Evolutionary conservation across 1,140 invertebrate genomes (phyloP).

Genomic region (Eueides isabella): DNA sequence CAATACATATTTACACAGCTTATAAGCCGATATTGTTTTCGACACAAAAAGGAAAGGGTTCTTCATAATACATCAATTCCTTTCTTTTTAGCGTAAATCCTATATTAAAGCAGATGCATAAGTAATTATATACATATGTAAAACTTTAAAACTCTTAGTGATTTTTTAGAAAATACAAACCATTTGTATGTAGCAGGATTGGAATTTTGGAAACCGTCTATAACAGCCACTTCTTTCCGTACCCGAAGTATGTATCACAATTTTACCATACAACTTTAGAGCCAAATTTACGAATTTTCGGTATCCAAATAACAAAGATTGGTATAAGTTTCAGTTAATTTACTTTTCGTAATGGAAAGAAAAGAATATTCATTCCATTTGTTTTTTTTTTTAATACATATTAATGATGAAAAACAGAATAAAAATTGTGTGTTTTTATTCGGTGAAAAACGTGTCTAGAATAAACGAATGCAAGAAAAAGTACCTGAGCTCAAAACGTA

Average conservation of each 20-base stretch:
- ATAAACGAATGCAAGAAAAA: background rate
- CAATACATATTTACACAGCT: constrained; percentile 4
- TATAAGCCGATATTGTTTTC: constrained; percentile 20
- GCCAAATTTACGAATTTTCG: too few relatives aligned
- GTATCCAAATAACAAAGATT: too few relatives aligned
- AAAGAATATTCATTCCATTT: background rate
- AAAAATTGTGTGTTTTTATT: background rate
- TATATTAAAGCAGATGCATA: too few relatives aligned
- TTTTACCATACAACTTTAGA: too few relatives aligned
- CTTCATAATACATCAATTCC: background rate
- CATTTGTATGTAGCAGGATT: too few relatives aligned
- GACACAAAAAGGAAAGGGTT: constrained; percentile 13
- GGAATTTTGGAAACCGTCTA: too few relatives aligned
- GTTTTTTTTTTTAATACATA: background rate
- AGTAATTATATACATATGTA: too few relatives aligned
- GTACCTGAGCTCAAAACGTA: constrained; percentile 3
- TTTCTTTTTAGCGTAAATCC: background rate
- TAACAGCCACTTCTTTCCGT: too few relatives aligned
- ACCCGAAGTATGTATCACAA: too few relatives aligned
- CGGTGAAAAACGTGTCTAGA: background rate
- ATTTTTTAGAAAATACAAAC: too few relatives aligned
- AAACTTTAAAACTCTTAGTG: too few relatives aligned
- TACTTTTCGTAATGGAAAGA: background rate
- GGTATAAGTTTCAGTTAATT: background rate
- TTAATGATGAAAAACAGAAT: background rate